A percentile compares a stretch with the other conserved stretches of the same genome.
These are phyloP conservation scores for Lutraria rhynchaena DNA, from an alignment of 1,140 invertebrate genomes.

Conservation along the genomic window DNA sequence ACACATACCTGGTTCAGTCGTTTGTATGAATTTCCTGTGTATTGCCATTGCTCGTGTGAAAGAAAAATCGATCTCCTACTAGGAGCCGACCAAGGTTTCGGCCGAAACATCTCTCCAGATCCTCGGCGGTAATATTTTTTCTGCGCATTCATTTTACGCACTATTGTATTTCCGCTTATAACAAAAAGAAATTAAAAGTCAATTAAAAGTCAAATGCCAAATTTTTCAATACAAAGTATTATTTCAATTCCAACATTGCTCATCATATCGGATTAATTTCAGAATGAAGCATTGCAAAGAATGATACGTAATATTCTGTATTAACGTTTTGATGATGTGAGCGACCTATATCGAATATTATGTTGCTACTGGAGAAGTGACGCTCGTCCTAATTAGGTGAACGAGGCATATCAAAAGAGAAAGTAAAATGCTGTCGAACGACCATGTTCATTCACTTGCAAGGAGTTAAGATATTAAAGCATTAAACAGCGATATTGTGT, in stretches of 20 bases:
- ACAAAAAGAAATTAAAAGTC: slow-evolving; percentile 18
- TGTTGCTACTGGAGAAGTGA: slow-evolving; percentile 46
- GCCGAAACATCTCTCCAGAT: slow-evolving; percentile 60
- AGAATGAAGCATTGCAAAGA: too few species aligned
- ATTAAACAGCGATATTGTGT: too few species aligned
- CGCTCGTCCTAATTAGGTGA: neutral
- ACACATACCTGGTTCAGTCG: slow-evolving; percentile 70
- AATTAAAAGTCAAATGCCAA: neutral
- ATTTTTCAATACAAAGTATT: neutral
- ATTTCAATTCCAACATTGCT: too few species aligned
- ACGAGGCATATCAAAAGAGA: slow-evolving; percentile 3
- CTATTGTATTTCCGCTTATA: slow-evolving; percentile 27
- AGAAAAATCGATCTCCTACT: slow-evolving; percentile 70
- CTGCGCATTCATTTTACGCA: slow-evolving; percentile 53
- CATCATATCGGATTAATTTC: too few species aligned
- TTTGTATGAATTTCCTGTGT: slow-evolving; percentile 68
- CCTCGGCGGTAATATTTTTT: slow-evolving; percentile 61
- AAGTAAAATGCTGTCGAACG: slow-evolving; percentile 11
- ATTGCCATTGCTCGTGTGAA: slow-evolving; percentile 74
- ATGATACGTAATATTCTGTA: too few species aligned
- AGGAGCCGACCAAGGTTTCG: slow-evolving; percentile 60
- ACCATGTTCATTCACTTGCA: neutral
- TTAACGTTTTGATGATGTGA: neutral
- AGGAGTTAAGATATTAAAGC: neutral
- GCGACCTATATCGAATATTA: neutral